A percentile compares a stretch with the other conserved stretches of the same genome.
These are phyloP conservation scores for Nomada fabriciana DNA, from an alignment of 2,888 invertebrate genomes.

Conservation along the genomic window DNA sequence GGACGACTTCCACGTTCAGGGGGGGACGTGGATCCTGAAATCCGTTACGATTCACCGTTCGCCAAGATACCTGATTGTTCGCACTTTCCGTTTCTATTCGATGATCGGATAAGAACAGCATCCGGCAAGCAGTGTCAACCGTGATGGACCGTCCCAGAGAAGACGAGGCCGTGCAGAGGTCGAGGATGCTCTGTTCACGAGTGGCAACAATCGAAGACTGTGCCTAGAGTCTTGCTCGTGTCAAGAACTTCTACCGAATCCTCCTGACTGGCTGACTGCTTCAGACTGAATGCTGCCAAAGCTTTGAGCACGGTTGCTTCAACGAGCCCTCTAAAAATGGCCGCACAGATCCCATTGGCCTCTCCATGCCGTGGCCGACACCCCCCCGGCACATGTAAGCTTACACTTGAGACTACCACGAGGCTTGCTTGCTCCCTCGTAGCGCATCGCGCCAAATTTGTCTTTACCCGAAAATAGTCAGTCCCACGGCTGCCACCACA, in stretches of 20 bases:
- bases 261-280: slow-evolving; percentile 76
- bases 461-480: slow-evolving; percentile 90
- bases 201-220: slow-evolving; percentile 23
- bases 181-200: slow-evolving; percentile 36
- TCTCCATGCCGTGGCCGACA: slow-evolving; percentile 75
- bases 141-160: slow-evolving; percentile 11
- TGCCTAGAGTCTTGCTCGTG: slow-evolving; percentile 24
- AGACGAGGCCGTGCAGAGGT: slow-evolving; percentile 22
- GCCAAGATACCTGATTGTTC: slow-evolving; percentile 34
- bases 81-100: slow-evolving; percentile 27
- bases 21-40: slow-evolving; percentile 11
- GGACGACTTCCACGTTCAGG: not conserved
- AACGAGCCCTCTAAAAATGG: slow-evolving; percentile 84
- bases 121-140: not conserved
- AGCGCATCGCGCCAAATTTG: slow-evolving; percentile 90
- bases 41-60: slow-evolving; percentile 25
- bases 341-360: slow-evolving; percentile 83
- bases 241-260: slow-evolving; percentile 49
- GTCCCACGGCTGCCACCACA: slow-evolving; percentile 83
- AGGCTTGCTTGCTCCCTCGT: slow-evolving; percentile 68
- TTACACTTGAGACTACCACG: slow-evolving; percentile 81
- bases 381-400: slow-evolving; percentile 81
- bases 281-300: slow-evolving; percentile 82
- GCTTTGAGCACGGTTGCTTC: slow-evolving; percentile 65
- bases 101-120: not conserved